A percentile compares a stretch with the other conserved stretches of the same genome.
phyloP scores from a whole-genome alignment of 1,140 invertebrate species.

The Drosophila eugracilis region DNA sequence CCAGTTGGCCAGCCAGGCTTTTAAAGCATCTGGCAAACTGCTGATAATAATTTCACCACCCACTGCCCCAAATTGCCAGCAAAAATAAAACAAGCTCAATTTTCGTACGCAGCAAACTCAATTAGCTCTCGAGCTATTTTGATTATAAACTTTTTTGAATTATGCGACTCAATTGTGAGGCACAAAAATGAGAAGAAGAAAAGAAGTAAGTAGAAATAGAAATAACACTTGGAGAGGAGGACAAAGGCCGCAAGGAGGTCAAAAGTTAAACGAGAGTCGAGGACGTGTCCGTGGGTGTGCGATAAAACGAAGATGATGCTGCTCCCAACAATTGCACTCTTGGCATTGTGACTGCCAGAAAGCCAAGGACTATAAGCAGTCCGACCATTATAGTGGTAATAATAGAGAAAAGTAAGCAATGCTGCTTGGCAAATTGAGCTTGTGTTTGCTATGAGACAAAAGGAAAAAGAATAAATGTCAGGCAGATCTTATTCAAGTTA shows the following conservation, averaged over 20 bases:
- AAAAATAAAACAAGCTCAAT: constrained; percentile 26
- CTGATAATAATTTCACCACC: constrained; percentile 34
- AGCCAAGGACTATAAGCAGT: constrained; percentile 61
- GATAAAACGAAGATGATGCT: constrained; percentile 52
- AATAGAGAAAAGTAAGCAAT: constrained; percentile 54
- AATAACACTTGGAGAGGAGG: constrained; percentile 28
- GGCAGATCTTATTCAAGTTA: not conserved
- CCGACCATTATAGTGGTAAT: constrained; percentile 48
- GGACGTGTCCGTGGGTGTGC: constrained; percentile 48
- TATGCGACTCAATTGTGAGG: constrained; percentile 53
- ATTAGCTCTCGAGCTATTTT: constrained; percentile 58
- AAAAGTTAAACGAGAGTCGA: constrained; percentile 58
- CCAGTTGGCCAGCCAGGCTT: constrained; percentile 5
- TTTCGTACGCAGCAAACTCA: constrained; percentile 53
- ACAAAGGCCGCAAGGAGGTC: constrained; percentile 39
- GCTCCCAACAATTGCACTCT: constrained; percentile 63
- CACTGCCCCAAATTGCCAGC: not conserved
- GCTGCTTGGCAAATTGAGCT: constrained; percentile 26
- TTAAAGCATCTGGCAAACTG: constrained; percentile 25
- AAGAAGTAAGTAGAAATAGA: constrained; percentile 14
- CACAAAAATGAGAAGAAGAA: constrained; percentile 6
- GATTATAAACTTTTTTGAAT: constrained; percentile 70
- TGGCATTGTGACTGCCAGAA: constrained; percentile 45
- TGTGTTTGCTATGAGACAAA: constrained; percentile 34
- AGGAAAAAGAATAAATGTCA: constrained; percentile 21